These are phyloP conservation scores for Pentamera pediparva DNA, from an alignment of 53 echinoderm and acorn worm genomes.

Conservation along the genomic window DNA sequence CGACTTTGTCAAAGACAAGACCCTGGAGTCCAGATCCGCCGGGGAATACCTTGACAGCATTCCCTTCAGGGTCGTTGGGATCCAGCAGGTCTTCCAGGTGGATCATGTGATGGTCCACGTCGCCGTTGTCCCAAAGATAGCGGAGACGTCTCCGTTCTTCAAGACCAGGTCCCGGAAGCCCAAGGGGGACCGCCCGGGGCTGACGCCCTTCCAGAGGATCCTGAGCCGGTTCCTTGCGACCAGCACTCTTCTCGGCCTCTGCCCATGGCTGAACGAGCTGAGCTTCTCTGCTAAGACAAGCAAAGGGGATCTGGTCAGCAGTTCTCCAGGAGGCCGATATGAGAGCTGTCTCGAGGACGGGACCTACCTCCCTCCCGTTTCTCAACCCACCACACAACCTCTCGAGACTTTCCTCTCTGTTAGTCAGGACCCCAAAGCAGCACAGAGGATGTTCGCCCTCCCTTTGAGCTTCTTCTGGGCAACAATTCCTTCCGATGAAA, in stretches of 20 bases:
- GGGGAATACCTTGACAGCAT: constrained; percentile 28
- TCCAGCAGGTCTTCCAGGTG: constrained; percentile 66
- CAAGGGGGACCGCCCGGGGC: constrained; percentile 38
- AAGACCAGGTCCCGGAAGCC: constrained; percentile 27
- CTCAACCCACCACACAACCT: constrained; percentile 69
- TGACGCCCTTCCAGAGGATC: constrained; percentile 54
- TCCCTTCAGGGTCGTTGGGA: constrained; percentile 76
- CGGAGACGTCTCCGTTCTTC: constrained; percentile 21
- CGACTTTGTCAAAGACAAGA: constrained; percentile 51
- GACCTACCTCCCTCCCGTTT: constrained; percentile 67
- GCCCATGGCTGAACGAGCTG: constrained; percentile 59
- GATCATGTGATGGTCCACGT: constrained; percentile 32
- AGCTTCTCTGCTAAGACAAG: constrained; percentile 47
- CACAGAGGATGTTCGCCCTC: constrained; percentile 45
- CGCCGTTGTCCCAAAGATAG: constrained; percentile 59
- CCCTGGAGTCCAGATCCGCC: neutral
- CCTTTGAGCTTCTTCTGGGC: constrained; percentile 84
- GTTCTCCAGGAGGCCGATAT: constrained; percentile 20
- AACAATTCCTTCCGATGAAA: constrained; percentile 70
- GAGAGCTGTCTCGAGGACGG: constrained; percentile 67
- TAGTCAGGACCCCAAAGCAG: constrained; percentile 37
- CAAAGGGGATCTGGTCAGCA: constrained; percentile 45
- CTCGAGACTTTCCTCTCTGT: constrained; percentile 63
- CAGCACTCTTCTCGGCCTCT: constrained; percentile 55
- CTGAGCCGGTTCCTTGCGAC: constrained; percentile 62